A percentile compares a stretch with the other conserved stretches of the same genome.
These are phyloP conservation scores for Heliconius hewitsoni DNA, from an alignment of 1,140 invertebrate species.

Conservation along the genomic window DNA sequence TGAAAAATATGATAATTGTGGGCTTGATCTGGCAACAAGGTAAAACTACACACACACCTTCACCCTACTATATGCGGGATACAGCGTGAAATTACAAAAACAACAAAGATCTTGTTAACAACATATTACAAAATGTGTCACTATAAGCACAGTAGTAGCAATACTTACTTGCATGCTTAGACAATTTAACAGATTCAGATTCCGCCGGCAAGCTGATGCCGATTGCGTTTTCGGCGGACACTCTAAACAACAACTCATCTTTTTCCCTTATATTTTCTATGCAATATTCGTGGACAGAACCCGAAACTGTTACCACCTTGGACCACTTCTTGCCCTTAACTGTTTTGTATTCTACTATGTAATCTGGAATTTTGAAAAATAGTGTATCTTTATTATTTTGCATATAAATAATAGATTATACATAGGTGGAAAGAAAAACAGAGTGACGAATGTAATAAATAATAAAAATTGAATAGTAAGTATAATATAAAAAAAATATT, in stretches of 20 bases:
- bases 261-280: conserved; percentile 94
- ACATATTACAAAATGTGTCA: background rate
- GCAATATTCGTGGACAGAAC: conserved; percentile 88
- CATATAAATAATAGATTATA: background rate
- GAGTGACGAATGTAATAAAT: no score
- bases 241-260: conserved; percentile 93
- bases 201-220: conserved; percentile 90
- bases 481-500: no score
- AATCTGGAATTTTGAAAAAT: conserved; percentile 66
- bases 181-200: conserved; percentile 91
- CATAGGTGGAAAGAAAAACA: background rate
- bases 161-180: conserved; percentile 96
- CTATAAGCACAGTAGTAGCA: background rate
- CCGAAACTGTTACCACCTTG: conserved; percentile 92
- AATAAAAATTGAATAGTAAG: no score
- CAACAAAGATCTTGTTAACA: no score
- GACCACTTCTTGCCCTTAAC: conserved; percentile 90
- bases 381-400: background rate
- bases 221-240: conserved; percentile 95
- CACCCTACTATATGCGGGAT: no score
- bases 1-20: no score
- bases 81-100: no score
- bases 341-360: conserved; percentile 95
- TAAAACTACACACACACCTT: no score
- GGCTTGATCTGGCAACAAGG: no score